These are phyloP conservation scores for Onychostoma macrolepis DNA, from an alignment of 2,113 vertebrate species.

Conservation along the genomic window DNA sequence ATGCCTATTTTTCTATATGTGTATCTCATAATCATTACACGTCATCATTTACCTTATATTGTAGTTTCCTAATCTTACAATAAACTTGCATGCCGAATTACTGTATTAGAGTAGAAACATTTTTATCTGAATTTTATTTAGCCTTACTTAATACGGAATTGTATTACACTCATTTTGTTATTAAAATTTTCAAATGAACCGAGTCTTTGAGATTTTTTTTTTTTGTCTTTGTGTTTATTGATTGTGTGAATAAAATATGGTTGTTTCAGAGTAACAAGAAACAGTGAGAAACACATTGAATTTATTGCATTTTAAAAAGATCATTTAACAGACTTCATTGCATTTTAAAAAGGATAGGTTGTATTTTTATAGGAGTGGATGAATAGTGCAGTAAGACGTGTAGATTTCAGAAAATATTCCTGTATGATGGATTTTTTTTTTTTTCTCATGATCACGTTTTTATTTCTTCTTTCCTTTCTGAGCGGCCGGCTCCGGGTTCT, in stretches of 20 bases:
- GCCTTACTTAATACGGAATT: conserved; percentile 25
- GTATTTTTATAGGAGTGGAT: background rate
- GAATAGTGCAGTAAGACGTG: background rate
- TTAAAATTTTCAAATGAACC: conserved; percentile 43
- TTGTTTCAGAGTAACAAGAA: background rate
- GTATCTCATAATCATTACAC: conserved; percentile 3
- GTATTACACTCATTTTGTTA: conserved; percentile 53
- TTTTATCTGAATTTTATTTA: conserved; percentile 38
- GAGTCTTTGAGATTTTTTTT: background rate
- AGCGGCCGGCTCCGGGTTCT: conserved; percentile 65
- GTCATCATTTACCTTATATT: background rate
- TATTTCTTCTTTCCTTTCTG: conserved; percentile 86
- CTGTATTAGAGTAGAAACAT: conserved; percentile 52
- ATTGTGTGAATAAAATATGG: background rate
- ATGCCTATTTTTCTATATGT: conserved; percentile 62
- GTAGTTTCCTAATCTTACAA: conserved; percentile 15
- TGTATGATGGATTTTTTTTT: background rate
- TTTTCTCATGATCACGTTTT: conserved; percentile 43
- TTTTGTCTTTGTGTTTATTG: background rate
- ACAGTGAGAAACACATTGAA: background rate
- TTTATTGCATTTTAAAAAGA: conserved; percentile 25
- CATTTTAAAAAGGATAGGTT: background rate
- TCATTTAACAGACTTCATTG: background rate
- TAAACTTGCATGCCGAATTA: conserved; percentile 55
- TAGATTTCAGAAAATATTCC: conserved; percentile 3